Evolutionary conservation across 2,113 vertebrate genomes (phyloP).

Genomic region (Corythornis cristatus): DNA sequence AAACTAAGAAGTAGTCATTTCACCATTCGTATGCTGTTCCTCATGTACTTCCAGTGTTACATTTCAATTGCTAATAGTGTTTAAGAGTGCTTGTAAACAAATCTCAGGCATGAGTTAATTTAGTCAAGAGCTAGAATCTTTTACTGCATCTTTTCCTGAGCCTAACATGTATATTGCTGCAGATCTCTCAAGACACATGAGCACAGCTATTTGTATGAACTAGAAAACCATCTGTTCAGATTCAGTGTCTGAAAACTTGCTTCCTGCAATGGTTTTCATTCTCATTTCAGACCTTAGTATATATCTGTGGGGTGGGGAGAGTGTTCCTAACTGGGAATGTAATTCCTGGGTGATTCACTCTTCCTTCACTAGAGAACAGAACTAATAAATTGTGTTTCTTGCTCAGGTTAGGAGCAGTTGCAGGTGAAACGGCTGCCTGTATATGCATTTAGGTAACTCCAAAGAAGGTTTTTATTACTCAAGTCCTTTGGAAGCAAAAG

Average conservation of each 20-base stretch:
- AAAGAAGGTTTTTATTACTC: not conserved
- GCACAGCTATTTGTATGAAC: slow-evolving; percentile 37
- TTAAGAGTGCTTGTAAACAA: slow-evolving; percentile 12
- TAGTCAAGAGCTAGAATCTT: slow-evolving; percentile 3
- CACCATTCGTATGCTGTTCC: not conserved
- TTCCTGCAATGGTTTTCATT: slow-evolving; percentile 28
- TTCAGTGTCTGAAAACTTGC: slow-evolving; percentile 47
- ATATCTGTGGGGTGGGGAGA: not conserved
- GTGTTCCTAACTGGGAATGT: not conserved
- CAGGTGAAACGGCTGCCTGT: not conserved
- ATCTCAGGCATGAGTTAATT: not conserved
- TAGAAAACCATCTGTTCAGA: slow-evolving; percentile 64
- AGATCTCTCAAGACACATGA: slow-evolving; percentile 21
- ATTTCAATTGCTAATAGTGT: slow-evolving; percentile 6
- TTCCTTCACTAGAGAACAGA: not conserved
- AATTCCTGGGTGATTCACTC: not conserved
- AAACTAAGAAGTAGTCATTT: not conserved
- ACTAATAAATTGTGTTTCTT: not conserved
- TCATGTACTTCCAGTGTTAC: not conserved
- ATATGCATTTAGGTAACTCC: not conserved
- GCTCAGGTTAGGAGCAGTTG: not conserved
- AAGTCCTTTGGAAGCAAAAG: not conserved
- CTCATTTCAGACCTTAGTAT: slow-evolving; percentile 13
- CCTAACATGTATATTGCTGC: not conserved
- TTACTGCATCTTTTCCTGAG: slow-evolving; percentile 1